Evolutionary conservation across 2,113 vertebrate genomes (phyloP), one percentile per base, ranked within the genome.

Genomic region (Equus quagga): DNA sequence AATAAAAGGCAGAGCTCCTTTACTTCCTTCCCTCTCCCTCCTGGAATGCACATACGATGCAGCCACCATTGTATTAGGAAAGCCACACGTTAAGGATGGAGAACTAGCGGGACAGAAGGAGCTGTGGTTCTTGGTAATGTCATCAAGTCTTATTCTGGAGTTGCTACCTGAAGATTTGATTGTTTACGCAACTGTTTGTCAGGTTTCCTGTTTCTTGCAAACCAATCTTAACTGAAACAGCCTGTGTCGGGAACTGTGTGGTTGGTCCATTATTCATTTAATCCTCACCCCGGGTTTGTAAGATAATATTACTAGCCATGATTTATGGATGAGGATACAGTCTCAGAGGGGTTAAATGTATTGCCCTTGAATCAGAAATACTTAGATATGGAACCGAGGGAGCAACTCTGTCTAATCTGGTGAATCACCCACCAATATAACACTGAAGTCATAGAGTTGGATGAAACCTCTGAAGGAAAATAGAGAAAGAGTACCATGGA

Each of bases 371-470:
- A 15, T 92, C 64, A 67, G 54, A 84, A 19, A 33, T 15, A 65
- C 54, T 95, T 46, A 87, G 64, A n/a, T 44, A 41, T 2, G 31
- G 24, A 96, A 84, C 8, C 12, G 26, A 31, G 46, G 46, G 60
- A 56, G 41, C 28, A 46, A 62, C 33, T 83, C 69, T 73, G 64
- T 67, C 79, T 56, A 89, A 89, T 18, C 17, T 7, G 67, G 76
- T 94, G 91, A 96, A 17, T 96, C 89, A 94, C 62, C 81, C 67
- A 70, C 33, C 24, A 87, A 88, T 28, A 56, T 6, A 51, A 87
- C 33, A 69, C 0, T 54, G 70, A 90, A 95, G 84, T 64, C 84
- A 86, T 0, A 64, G 83, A 87, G 33, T 44, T 67, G 8, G 41
- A 73, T 65, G 62, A 58, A 69, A 78, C 69, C 62, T 95, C 46